A percentile compares a stretch with the other conserved stretches of the same genome.
Evolutionary conservation across 2,888 invertebrate genomes (phyloP).

Genomic region (Aphidius colemani): DNA sequence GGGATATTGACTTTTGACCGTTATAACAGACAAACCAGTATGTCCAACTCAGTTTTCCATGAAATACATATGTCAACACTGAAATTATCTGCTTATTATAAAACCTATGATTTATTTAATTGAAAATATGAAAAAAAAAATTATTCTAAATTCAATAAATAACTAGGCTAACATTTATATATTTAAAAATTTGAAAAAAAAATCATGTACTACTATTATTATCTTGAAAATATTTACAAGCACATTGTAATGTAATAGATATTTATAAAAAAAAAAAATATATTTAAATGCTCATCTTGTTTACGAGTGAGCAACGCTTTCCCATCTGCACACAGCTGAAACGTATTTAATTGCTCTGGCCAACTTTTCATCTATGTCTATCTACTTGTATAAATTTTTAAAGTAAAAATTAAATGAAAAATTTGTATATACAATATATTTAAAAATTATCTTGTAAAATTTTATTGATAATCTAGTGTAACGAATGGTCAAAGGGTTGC

Average conservation of each 20-base stretch:
- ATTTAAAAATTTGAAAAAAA: too few relatives aligned
- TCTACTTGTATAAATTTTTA: neutral
- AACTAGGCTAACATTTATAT: too few relatives aligned
- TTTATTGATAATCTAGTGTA: slow-evolving; percentile 2
- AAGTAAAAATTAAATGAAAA: too few relatives aligned
- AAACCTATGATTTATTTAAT: neutral
- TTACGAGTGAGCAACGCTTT: slow-evolving; percentile 37
- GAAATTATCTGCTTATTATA: too few relatives aligned
- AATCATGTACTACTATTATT: too few relatives aligned
- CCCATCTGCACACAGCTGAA: slow-evolving; percentile 33
- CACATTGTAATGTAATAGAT: slow-evolving; percentile 6
- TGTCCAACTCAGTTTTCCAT: too few relatives aligned
- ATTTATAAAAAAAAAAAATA: neutral
- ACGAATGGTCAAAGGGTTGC: slow-evolving; percentile 29
- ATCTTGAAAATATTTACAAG: too few relatives aligned
- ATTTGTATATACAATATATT: slow-evolving; percentile 7
- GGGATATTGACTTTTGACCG: slow-evolving; percentile 9
- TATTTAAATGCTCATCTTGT: slow-evolving; percentile 23
- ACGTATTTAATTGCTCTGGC: slow-evolving; percentile 40
- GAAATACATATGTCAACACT: too few relatives aligned
- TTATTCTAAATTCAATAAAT: too few relatives aligned
- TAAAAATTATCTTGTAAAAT: too few relatives aligned
- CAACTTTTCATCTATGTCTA: slow-evolving; percentile 39
- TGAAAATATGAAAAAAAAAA: too few relatives aligned
- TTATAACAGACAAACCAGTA: neutral